phyloP scores from a whole-genome alignment of 2,113 vertebrate genomes.

The Panthera tigris region DNA sequence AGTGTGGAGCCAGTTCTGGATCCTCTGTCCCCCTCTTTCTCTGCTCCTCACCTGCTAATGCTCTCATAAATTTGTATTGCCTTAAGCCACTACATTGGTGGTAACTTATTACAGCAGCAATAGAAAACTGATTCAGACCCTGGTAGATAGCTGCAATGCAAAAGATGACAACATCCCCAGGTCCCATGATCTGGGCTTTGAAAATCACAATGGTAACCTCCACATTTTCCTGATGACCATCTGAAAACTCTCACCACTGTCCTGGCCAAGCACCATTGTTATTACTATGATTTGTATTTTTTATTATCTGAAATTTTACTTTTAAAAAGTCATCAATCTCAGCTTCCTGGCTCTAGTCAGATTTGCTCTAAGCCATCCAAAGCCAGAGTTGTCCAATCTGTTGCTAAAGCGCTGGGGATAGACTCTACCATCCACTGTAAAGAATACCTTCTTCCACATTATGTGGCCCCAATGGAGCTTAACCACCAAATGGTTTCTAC shows the following conservation, averaged over 20 bases:
- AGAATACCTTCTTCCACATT: neutral
- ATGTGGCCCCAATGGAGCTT: neutral
- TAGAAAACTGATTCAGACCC: neutral
- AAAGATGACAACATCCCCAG: neutral
- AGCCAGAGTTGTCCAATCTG: neutral
- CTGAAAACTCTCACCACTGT: neutral
- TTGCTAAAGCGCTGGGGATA: neutral
- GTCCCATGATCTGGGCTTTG: neutral
- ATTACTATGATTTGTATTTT: neutral
- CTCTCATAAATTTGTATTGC: constrained; percentile 5
- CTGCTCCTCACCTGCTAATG: no score
- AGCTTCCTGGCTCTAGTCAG: neutral
- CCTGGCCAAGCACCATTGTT: neutral
- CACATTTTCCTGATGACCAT: neutral
- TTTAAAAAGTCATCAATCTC: neutral
- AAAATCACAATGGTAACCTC: neutral
- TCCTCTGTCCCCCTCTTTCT: no score
- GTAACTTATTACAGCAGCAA: neutral
- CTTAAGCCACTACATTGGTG: neutral
- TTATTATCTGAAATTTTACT: neutral
- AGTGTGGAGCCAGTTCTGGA: no score
- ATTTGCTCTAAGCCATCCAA: neutral
- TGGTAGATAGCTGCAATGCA: neutral
- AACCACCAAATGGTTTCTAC: neutral
- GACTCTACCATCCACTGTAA: neutral